Base-by-base conservation (phyloP, 2,888 invertebrate genomes). In the Dolichomitus sp. region DNA sequence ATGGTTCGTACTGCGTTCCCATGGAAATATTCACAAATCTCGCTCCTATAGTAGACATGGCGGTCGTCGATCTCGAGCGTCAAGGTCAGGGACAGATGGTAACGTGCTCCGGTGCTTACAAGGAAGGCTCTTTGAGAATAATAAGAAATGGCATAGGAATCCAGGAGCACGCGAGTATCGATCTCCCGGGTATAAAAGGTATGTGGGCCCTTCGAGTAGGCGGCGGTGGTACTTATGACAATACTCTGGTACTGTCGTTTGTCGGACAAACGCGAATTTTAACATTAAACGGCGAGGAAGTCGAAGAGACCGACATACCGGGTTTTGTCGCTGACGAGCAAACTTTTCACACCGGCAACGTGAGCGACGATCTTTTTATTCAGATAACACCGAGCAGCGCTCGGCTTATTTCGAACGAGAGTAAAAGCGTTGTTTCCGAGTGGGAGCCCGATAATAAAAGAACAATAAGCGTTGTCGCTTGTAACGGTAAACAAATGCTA, bases 131-230 rank as follows among this genome's bases (percentile, higher is more conserved):
- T 0, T 94, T 99, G 45, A 95, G 99, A 73, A 98, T 99, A 82
- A 99, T 99, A 86, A 96, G 99, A 86, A 99, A 99, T 94, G 99
- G 99, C 4, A 99, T 99, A 90, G 99, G 99, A 3, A 99, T 99
- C 82, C 99, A 99, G 88, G 99, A 99, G 94, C 98, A 99, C 93
- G 99, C 99, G 0, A 98, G 98, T 66, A 99, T 99, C 86, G 99
- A 99, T 94, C 95, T 99, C 88, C 97, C 98, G 5, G 99, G 99
- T 72, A 99, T 99, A 85, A 99, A 99, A 94, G 99, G 99, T 84
- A 98, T 99, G 96, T 99, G 99, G 99, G 98, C 99, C 0, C 94
- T 99, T n/a, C 96, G 96, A 90, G 95, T 97, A 11, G 96, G 96
- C 37, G 96, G 96, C 42, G 95, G 95, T 88, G 95, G 95, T 50